A percentile compares a stretch with the other conserved stretches of the same genome.
These are phyloP conservation scores for Agrenia bidenticulata DNA, from an alignment of 2,888 invertebrate species.

Conservation along the genomic window DNA sequence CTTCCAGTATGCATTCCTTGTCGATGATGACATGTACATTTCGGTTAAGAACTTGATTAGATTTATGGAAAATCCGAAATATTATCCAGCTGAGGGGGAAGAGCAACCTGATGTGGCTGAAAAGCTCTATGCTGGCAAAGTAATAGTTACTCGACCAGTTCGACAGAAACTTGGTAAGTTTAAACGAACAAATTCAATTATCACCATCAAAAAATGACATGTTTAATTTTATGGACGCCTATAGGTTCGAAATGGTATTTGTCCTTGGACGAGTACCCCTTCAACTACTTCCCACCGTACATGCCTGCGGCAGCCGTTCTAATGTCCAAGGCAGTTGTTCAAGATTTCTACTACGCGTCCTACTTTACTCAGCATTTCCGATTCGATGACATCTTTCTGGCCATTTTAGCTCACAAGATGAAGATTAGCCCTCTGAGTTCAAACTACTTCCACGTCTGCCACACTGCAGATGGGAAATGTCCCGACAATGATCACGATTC, in stretches of 20 bases:
- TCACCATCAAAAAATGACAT: too few relatives aligned
- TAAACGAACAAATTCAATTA: too few relatives aligned
- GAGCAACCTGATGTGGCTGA: constrained; percentile 56
- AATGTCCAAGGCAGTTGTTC: constrained; percentile 71
- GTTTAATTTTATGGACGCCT: neutral
- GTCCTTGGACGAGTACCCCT: constrained; percentile 79
- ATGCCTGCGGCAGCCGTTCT: constrained; percentile 83
- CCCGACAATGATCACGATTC: constrained; percentile 13
- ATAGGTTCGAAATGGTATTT: constrained; percentile 62
- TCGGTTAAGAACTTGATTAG: constrained; percentile 78
- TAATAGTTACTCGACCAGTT: constrained; percentile 33
- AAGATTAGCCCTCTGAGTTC: constrained; percentile 74
- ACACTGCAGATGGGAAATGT: constrained; percentile 63
- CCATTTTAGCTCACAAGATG: constrained; percentile 78
- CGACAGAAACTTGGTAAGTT: constrained; percentile 36
- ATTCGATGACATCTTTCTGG: constrained; percentile 88
- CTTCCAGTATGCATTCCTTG: constrained; percentile 79
- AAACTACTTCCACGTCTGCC: constrained; percentile 75
- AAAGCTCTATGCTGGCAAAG: constrained; percentile 37
- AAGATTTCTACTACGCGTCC: constrained; percentile 74
- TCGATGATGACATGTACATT: constrained; percentile 90
- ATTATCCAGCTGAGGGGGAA: constrained; percentile 62
- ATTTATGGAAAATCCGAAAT: constrained; percentile 67
- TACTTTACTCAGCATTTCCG: constrained; percentile 78
- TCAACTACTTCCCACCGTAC: constrained; percentile 78